phyloP scores from a whole-genome alignment of 1,140 invertebrate species.

The Tetraneura akinire region DNA sequence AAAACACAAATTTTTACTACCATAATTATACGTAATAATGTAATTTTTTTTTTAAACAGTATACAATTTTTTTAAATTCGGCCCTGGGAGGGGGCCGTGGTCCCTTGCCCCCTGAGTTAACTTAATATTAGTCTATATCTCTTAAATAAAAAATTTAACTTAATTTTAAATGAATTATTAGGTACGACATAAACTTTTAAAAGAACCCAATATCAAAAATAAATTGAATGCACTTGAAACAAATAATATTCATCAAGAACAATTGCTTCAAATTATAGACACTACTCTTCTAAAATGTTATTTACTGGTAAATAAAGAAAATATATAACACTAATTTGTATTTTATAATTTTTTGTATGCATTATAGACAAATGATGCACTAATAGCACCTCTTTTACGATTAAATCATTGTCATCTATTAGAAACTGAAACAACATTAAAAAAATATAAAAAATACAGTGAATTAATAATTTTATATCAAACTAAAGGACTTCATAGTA shows the following conservation, averaged over 20 bases:
- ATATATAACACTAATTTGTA: neutral
- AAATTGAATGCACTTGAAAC: neutral
- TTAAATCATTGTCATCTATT: constrained; percentile 94
- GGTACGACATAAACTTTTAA: constrained; percentile 56
- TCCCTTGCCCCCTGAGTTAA: too few relatives aligned
- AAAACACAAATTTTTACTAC: too few relatives aligned
- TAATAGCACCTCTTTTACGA: constrained; percentile 86
- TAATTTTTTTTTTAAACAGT: too few relatives aligned
- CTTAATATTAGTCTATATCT: constrained; percentile 51
- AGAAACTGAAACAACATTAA: constrained; percentile 88
- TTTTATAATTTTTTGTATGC: constrained; percentile 15
- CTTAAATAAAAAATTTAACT: neutral
- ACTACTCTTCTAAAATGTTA: constrained; percentile 96
- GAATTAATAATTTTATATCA: constrained; percentile 96
- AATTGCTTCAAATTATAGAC: constrained; percentile 91
- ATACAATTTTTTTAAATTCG: too few relatives aligned
- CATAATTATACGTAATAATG: too few relatives aligned
- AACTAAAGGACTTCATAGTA: constrained; percentile 81
- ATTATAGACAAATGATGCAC: constrained; percentile 85
- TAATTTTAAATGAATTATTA: constrained; percentile 33
- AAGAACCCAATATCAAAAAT: constrained; percentile 54
- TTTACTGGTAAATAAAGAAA: constrained; percentile 71
- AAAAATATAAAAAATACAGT: constrained; percentile 82
- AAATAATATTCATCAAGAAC: constrained; percentile 56
- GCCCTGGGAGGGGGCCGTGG: too few relatives aligned